Conservation (phyloP, 2,797 vertebrate species). For the Ispidina picta region DNA sequence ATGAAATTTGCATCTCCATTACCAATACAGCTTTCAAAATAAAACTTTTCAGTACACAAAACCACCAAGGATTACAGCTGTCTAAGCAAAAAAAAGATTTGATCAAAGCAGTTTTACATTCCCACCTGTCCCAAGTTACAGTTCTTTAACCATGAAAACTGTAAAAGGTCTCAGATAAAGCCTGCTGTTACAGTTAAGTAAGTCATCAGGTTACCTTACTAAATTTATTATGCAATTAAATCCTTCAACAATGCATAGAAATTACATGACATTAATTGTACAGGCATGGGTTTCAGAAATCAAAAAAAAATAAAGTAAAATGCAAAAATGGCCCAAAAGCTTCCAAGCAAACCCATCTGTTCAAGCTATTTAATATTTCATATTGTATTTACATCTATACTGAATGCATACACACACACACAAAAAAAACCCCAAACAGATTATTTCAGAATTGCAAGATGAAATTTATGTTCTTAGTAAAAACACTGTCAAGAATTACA, state of each 20-base stretch:
- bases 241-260: background rate
- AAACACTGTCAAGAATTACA: background rate
- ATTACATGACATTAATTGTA: background rate
- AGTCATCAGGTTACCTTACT: background rate
- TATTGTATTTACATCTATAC: background rate
- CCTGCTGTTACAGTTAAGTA: background rate
- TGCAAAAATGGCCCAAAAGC: background rate
- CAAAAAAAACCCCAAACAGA: background rate
- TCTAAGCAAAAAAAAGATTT: background rate
- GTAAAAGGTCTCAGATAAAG: slow-evolving; percentile 2
- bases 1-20: background rate
- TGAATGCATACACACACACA: background rate
- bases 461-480: background rate
- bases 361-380: background rate
- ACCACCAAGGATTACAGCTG: background rate
- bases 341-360: background rate
- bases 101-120: background rate
- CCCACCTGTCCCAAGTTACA: background rate
- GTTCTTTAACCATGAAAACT: background rate
- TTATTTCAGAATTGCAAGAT: background rate
- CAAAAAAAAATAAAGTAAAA: background rate
- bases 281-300: background rate
- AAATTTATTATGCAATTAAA: slow-evolving; percentile 35
- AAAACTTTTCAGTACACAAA: background rate
- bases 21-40: background rate